Evolutionary conservation across 1,140 invertebrate species (phyloP).

Genomic region (Aphelenchoides besseyi): DNA sequence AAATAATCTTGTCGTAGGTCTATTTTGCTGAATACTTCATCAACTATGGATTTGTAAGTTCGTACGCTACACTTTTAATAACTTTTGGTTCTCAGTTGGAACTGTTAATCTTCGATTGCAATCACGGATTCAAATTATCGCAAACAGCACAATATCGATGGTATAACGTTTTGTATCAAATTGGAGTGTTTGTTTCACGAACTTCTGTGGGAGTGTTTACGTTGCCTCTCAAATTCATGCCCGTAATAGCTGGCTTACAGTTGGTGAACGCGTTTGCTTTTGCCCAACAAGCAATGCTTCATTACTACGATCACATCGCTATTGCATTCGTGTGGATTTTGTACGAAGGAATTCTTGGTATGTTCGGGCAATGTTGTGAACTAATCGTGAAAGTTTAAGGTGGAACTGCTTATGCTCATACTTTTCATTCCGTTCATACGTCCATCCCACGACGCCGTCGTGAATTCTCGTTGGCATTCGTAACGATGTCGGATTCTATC

Average conservation of each 20-base stretch:
- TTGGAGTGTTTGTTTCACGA: slow-evolving; percentile 80
- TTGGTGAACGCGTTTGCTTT: slow-evolving; percentile 50
- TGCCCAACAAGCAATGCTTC: slow-evolving; percentile 46
- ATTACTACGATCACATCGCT: slow-evolving; percentile 47
- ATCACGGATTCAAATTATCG: slow-evolving; percentile 69
- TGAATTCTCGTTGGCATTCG: slow-evolving; percentile 45
- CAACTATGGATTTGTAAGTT: slow-evolving; percentile 73
- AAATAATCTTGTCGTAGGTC: no score
- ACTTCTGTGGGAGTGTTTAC: slow-evolving; percentile 76
- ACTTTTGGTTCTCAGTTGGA: slow-evolving; percentile 70
- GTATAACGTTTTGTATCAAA: slow-evolving; percentile 79
- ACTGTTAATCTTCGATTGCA: slow-evolving; percentile 70
- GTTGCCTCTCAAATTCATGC: slow-evolving; percentile 69
- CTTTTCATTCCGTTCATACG: slow-evolving; percentile 39
- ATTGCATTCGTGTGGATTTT: slow-evolving; percentile 46
- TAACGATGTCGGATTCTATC: slow-evolving; percentile 42
- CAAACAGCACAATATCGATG: slow-evolving; percentile 75
- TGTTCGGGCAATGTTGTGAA: not conserved
- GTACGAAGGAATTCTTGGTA: slow-evolving; percentile 44
- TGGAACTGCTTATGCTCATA: slow-evolving; percentile 48
- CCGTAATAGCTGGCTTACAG: slow-evolving; percentile 76
- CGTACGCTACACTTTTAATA: slow-evolving; percentile 44
- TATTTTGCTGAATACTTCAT: slow-evolving; percentile 86
- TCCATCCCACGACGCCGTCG: slow-evolving; percentile 28
- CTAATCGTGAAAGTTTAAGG: slow-evolving; percentile 2